A percentile compares a stretch with the other conserved stretches of the same genome.
phyloP scores from a whole-genome alignment of 2,113 vertebrate species.

The Ciconia boyciana region DNA sequence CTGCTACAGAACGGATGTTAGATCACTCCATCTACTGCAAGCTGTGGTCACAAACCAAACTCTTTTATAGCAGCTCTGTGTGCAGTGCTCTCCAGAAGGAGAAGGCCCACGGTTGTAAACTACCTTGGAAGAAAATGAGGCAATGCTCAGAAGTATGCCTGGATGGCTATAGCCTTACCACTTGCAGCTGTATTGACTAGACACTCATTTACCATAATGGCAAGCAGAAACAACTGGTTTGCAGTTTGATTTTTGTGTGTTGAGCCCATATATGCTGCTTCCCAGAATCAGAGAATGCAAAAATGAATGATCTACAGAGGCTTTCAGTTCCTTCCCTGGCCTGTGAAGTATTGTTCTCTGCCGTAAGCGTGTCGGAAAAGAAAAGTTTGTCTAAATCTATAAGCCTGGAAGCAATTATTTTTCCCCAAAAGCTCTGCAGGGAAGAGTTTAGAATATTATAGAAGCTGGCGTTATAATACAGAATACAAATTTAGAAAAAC shows the following conservation, averaged over 20 bases:
- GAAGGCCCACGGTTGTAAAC: background rate
- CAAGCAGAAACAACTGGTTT: background rate
- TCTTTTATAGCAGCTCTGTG: rapidly evolving
- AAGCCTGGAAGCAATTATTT: background rate
- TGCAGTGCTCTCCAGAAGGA: background rate
- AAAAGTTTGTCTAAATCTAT: background rate
- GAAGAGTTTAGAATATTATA: background rate
- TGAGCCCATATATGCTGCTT: background rate
- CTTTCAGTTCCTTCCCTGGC: background rate
- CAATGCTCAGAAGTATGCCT: rapidly evolving
- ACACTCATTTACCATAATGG: background rate
- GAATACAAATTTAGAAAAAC: background rate
- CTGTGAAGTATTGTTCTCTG: background rate
- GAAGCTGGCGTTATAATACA: background rate
- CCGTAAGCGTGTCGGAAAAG: background rate
- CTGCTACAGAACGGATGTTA: rapidly evolving
- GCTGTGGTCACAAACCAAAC: background rate
- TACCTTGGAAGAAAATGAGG: background rate
- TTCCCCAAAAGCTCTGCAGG: background rate
- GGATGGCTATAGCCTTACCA: background rate
- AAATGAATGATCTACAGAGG: background rate
- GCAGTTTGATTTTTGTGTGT: background rate
- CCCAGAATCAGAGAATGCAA: background rate
- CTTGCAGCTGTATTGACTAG: background rate
- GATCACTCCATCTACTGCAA: background rate